Percentiles rank a stretch among this genome's conserved stretches.
These are phyloP conservation scores for Habropoda laboriosa DNA, from an alignment of 1,140 invertebrate genomes.

Conservation along the genomic window DNA sequence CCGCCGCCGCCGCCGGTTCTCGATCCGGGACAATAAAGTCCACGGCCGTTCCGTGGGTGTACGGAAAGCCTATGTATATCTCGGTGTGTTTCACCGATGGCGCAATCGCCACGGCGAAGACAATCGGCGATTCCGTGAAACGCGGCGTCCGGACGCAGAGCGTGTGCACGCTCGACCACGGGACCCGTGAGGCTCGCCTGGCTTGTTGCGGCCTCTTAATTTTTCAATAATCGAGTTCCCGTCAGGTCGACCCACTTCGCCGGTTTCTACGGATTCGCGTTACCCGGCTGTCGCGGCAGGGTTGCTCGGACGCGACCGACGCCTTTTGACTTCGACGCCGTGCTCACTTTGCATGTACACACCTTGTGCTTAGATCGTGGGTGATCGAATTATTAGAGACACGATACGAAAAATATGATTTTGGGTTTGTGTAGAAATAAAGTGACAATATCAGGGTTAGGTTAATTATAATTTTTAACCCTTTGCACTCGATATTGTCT, in stretches of 20 bases:
- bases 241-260: slow-evolving; percentile 1
- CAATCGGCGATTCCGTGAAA: slow-evolving; percentile 48
- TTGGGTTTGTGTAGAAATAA: too few species aligned
- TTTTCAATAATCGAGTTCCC: slow-evolving; percentile 11
- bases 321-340: too few species aligned
- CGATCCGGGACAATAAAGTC: slow-evolving; percentile 69
- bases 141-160: background rate
- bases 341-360: too few species aligned
- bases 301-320: too few species aligned
- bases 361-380: too few species aligned
- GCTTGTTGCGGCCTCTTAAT: slow-evolving; percentile 5
- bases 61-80: slow-evolving; percentile 32
- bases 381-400: too few species aligned
- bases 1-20: slow-evolving; percentile 45
- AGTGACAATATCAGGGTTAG: too few species aligned
- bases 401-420: too few species aligned
- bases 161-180: slow-evolving; percentile 2
- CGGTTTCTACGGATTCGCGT: slow-evolving; percentile 11
- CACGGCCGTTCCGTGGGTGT: slow-evolving; percentile 65
- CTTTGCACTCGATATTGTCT: too few species aligned
- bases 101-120: slow-evolving; percentile 42
- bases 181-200: background rate
- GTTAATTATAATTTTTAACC: too few species aligned
- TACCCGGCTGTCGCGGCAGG: background rate
- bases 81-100: slow-evolving; percentile 24